Base-by-base conservation (phyloP, 1,140 invertebrate genomes). In the Drosophila lini region DNA sequence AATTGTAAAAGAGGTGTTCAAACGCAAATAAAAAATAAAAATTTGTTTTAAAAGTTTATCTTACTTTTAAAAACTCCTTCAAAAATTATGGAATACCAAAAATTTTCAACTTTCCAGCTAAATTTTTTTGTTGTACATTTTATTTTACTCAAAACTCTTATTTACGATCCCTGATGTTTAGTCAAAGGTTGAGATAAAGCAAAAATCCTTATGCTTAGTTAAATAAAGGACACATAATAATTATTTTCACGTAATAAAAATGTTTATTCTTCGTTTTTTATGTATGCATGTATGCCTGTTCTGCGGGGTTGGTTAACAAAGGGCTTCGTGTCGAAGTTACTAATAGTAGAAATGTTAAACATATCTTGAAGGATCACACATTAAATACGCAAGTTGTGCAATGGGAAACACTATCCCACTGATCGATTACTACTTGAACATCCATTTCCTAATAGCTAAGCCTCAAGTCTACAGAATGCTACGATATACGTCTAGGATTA, bases 281-380 rank as follows among this genome's bases (percentile, higher is more conserved):
- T 28, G 28, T 44, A 34, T 34, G 8, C 10, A 32, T 34, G 16
- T 11, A 31, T 31, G 53, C 28, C n/a, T 44, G 45, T n/a, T 31
- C 32, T 55, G 55, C n/a, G 22, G 22, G 32, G 19, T 69, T 16
- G 62, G 16, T 31, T 69, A 69, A 69, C 65, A 69, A 67, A 16
- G 38, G 67, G 65, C 62, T 69, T 55, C 47, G 34, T 67, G 11
- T 19, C 64, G 61, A 44, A 67, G 47, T 53, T 11, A 67, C 48
- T 53, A 55, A 67, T 50, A 36, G 50, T 71, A 80, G 11, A 76
- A 83, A 80, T 76, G 57, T 80, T 70, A 41, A 16, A 83, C 75
- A 79, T 75, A 70, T 65, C 25, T 42, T 67, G 34, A 16, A 31
- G 38, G 45, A 68, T 74, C 57, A 80, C 76, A 80, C 36, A 63